Percentiles rank a stretch among this genome's conserved stretches.
These are phyloP conservation scores for Escarpia spicata DNA, from an alignment of 2,888 invertebrate genomes.

Conservation along the genomic window DNA sequence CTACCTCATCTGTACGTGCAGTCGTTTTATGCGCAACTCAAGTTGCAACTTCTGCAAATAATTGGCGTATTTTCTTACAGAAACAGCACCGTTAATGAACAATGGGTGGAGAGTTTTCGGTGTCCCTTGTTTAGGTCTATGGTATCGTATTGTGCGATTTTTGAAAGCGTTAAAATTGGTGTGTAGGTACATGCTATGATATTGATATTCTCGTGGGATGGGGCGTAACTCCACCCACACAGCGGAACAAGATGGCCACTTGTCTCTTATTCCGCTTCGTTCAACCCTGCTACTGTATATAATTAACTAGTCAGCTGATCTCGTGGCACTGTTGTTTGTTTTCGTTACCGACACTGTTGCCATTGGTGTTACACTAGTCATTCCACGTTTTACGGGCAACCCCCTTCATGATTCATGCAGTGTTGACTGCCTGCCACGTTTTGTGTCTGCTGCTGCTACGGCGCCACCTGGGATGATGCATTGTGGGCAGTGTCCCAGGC, in stretches of 20 bases:
- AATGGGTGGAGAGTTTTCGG: not conserved
- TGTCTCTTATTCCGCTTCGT: not conserved
- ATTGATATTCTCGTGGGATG: not conserved
- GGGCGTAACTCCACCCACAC: not conserved
- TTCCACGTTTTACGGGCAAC: not conserved
- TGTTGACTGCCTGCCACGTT: not conserved
- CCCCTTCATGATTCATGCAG: not conserved
- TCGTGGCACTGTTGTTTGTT: not conserved
- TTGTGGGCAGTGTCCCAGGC: not conserved
- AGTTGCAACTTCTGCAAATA: not conserved
- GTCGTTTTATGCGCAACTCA: not conserved
- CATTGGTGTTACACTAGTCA: conserved; percentile 16
- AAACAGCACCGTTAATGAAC: not conserved
- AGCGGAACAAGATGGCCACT: not conserved
- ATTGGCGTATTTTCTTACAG: not conserved
- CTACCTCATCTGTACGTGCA: not conserved
- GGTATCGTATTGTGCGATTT: not conserved
- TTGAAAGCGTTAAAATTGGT: not conserved
- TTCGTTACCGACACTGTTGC: conserved; percentile 3
- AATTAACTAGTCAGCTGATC: conserved; percentile 13
- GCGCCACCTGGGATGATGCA: not conserved
- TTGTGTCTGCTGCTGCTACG: not conserved
- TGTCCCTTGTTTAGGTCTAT: not conserved
- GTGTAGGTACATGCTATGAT: not conserved
- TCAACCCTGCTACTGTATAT: not conserved